Evolutionary conservation across 2,797 vertebrate genomes (phyloP), one percentile per base, ranked within the genome.

Genomic region (Muscicapa striata): DNA sequence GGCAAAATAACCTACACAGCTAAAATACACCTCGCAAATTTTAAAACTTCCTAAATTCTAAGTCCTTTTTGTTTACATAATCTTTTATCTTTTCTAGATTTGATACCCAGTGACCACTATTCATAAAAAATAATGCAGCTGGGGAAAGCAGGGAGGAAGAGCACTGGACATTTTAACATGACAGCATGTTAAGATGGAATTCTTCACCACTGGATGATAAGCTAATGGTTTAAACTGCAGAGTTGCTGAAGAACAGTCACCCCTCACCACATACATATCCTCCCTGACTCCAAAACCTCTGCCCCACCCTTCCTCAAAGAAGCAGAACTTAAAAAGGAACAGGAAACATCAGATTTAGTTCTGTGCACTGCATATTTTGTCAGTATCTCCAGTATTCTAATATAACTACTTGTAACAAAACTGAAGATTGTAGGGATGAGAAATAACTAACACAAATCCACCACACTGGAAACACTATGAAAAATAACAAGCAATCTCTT

Each of bases 121-220:
- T 41, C 15, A 21, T 32, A 41, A 13, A 52, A 26, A 78, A 72
- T 15, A 49, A 43, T 17, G 11, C 2, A 0, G 6, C 0, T 12
- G 18, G 13, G 34, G 23, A 18, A 5, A 76, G 43, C 3, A 52
- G 8, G 22, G 9, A 17, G 7, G 20, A 64, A 70, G 15, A 81
- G 11, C 13, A 64, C 10, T 14, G 18, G 19, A 22, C 15, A 40
- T 68, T 93, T 82, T 64, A 80, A 63, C 2, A 2, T 7, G 23
- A 49, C 27, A 86, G 22, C 15, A 38, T 6, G 20, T 59, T 38
- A 46, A 23, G 24, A 41, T 23, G 26, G 22, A 84, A 90, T 76
- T 82, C 54, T 38, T 88, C 38, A 52, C 12, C 13, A 12, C 49
- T 54, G 46, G 23, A 46, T 66, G 30, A 29, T 10, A n/a, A 91